Evolutionary conservation across 2,888 invertebrate genomes (phyloP), one percentile per base, ranked within the genome.

Genomic region (Zelleria hepariella): DNA sequence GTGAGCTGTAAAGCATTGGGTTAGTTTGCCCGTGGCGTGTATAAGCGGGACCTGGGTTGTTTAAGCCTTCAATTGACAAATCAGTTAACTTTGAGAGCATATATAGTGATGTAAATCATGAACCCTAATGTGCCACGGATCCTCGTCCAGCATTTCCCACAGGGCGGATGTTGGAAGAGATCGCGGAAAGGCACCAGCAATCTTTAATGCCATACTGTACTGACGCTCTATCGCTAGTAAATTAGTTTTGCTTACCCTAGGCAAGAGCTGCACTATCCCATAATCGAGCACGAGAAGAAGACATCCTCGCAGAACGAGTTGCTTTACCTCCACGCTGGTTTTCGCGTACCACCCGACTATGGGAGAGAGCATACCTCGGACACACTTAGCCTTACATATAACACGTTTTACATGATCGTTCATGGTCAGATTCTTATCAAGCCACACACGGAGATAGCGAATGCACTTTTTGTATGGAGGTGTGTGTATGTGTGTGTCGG

Each of bases 251-350:
- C 65, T 65, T n/a, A 58, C 60, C 20, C 61, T 58, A 24, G 62
- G 58, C 15, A 65, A 58, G 24, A 63, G 62, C 56, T 63, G 60
- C 20, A 63, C 62, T 20, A 58, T 32, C 56, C 63, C 62, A 7
- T 66, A 63, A 21, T 63, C 62, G 23, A 65, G 49, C 5, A 64
- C 26, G 10, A 61, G 62, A 18, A 65, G 54, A 5, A 65, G 48
- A 26, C 62, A 65, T 15, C 62, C 58, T 52, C 61, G 62, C 51
- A 62, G 61, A 18, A 64, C 58, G 2, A 15, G 49, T 15, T 62
- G 57, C 60, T 65, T 63, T 10, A 58, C 57, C 42, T 60, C 53
- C 47, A 64, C 8, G 49, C 60, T 10, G 7, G 58, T 58, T 49
- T 62, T 63, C 3, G 63, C 58, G 56, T 60, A 52, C 49, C 59